A percentile compares a stretch with the other conserved stretches of the same genome.
Conservation (phyloP, 2,888 invertebrate genomes). For the Phyto melanocephala region DNA sequence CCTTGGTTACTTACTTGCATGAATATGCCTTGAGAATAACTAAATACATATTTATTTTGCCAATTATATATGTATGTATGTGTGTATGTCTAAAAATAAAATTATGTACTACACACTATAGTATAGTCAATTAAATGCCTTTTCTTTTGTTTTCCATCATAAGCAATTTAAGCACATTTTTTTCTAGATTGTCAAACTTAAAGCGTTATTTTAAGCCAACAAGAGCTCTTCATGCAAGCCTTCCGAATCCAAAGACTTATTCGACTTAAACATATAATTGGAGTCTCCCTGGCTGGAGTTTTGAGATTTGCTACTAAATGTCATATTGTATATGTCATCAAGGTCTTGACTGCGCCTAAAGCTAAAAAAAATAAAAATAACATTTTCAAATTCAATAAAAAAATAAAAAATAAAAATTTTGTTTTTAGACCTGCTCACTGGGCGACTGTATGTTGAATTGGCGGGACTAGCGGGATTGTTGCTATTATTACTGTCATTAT, state of each 20-base stretch:
- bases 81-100: no score
- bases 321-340: constrained; percentile 80
- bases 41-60: no score
- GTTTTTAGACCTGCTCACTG: constrained; percentile 79
- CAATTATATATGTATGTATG: no score
- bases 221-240: constrained; percentile 71
- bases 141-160: neutral
- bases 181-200: constrained; percentile 47
- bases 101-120: no score
- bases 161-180: constrained; percentile 30
- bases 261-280: constrained; percentile 72
- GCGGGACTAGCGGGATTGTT: constrained; percentile 76
- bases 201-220: constrained; percentile 69
- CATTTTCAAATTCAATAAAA: neutral
- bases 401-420: neutral
- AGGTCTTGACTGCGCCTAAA: constrained; percentile 80
- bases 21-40: no score
- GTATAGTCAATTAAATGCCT: constrained; percentile 49
- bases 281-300: constrained; percentile 73
- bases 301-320: constrained; percentile 77
- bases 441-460: constrained; percentile 79
- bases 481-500: constrained; percentile 75
- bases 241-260: constrained; percentile 75
- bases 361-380: constrained; percentile 69
- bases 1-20: no score